Base-by-base conservation (phyloP, 2,888 invertebrate species). In the Eudasyphora cyanicolor region DNA sequence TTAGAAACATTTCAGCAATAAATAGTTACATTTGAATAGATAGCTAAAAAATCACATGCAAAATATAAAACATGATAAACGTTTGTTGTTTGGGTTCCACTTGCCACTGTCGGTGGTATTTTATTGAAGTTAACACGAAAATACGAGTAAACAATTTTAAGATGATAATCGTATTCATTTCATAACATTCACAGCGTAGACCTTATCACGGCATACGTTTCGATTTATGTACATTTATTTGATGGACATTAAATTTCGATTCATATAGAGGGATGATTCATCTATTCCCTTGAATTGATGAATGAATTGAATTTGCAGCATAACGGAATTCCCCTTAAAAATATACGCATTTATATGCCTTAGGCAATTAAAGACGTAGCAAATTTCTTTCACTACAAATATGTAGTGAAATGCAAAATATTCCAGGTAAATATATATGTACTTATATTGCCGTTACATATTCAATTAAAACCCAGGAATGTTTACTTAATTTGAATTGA, bases 81-180 rank as follows among this genome's bases (percentile, higher is more conserved):
- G 29, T 60, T 57, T 24, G 57, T 57, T 24, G 57, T 57, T 60
- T 29, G 32, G 60, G 29, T 60, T 29, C 45, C 45, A 60, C 24
- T 14, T 60, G 60, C 45, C 45, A 60, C 24, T 14, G n/a, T 27
- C 60, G 60, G 27, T 32, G 60, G 27, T 24, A 29, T 27, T 60
- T n/a, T 60, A 60, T 60, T 60, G 60, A 29, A 32, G 60, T 60
- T 14, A 60, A 60, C 29, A 29, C 60, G 60, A 60, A 60, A 5
- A 60, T 60, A n/a, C n/a, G n/a, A n/a, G n/a, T n/a, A 32, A 60
- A 60, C 27, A 60, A 27, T 29, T 49, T 27, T 60, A 29, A n/a
- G 60, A 57, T 57, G 57, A 24, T 27, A 57, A 57, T 60, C 60
- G 29, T 29, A 24, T 60, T 60, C 51, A 5, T 10, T 45, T 54